These are phyloP conservation scores for Campoletis sonorensis DNA, from an alignment of 1,140 invertebrate genomes.

Conservation along the genomic window DNA sequence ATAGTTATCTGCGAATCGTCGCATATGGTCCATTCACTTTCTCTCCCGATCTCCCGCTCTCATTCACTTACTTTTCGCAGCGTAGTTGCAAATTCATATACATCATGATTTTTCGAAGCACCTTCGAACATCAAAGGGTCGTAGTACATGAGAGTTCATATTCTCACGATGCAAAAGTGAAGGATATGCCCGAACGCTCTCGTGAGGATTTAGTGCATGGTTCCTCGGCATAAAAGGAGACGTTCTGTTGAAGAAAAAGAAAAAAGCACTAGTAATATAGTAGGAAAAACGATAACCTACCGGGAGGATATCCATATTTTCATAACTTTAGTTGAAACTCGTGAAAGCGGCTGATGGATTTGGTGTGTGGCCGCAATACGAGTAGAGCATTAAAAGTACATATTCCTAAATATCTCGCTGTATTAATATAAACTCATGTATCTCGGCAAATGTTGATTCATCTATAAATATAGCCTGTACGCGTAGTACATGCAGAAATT, in stretches of 20 bases:
- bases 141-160: neutral
- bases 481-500: neutral
- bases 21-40: neutral
- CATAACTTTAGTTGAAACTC: conserved; percentile 43
- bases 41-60: neutral
- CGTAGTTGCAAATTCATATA: neutral
- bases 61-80: too few relatives aligned
- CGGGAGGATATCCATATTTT: conserved; percentile 43
- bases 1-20: too few relatives aligned
- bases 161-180: conserved; percentile 2
- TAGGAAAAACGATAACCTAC: conserved; percentile 17
- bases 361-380: neutral
- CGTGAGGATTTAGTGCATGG: conserved; percentile 34
- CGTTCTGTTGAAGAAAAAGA: conserved; percentile 26
- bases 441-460: conserved; percentile 34
- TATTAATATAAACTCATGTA: conserved; percentile 32
- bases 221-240: conserved; percentile 39
- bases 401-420: conserved; percentile 30
- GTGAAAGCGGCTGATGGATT: neutral
- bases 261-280: conserved; percentile 25
- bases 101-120: neutral
- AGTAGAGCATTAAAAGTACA: conserved; percentile 43
- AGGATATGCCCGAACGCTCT: conserved; percentile 27
- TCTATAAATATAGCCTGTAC: conserved; percentile 9
- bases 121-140: conserved; percentile 45